Base-by-base conservation (phyloP, 2,888 invertebrate genomes). In the Aspidiotus destructor region DNA sequence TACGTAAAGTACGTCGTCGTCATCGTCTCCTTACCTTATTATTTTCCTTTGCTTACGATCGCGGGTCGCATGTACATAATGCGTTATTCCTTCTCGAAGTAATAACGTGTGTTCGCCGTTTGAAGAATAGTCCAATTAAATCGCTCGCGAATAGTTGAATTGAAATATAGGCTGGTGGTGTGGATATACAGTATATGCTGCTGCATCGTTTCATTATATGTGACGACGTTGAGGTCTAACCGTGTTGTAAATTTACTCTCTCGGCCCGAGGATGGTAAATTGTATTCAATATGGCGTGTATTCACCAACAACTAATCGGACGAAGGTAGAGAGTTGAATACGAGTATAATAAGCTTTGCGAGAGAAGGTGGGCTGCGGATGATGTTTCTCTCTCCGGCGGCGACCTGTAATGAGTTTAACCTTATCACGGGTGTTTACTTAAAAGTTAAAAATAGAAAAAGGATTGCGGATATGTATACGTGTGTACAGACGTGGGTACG, bases 381-480 rank as follows among this genome's bases (percentile, higher is more conserved):
- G 65, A 55, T 65, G 57, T 28, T 28, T 28, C 28, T 28, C 16
- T 65, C 57, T 65, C 13, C 28, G 65, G 58, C 28, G 65, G 58
- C 57, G 65, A 65, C 57, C 57, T 41, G 65, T 65, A 65, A 65
- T 65, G 65, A 65, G 65, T 65, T 65, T 65, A 65, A 65, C 65
- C 65, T 65, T 64, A 65, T 42, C 44, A n/a, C 65, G 16, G 44
- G 44, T 65, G 65, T 65, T 65, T 65, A 65, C 65, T 57, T 65
- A 44, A 57, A n/a, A 58, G 65, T 65, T 65, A 65, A 58, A 65
- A 65, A 65, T 57, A 64, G 64, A 41, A 16, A 17, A 55, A 17
- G 58, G 57, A 57, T 40, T 15, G 41, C 16, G 55, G 53, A 41
- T 58, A 58, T 48, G 42, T 48, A n/a, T n/a, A 54, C 54, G 64